These are phyloP conservation scores for Neoascia interrupta DNA, from an alignment of 2,888 invertebrate genomes.

Conservation along the genomic window DNA sequence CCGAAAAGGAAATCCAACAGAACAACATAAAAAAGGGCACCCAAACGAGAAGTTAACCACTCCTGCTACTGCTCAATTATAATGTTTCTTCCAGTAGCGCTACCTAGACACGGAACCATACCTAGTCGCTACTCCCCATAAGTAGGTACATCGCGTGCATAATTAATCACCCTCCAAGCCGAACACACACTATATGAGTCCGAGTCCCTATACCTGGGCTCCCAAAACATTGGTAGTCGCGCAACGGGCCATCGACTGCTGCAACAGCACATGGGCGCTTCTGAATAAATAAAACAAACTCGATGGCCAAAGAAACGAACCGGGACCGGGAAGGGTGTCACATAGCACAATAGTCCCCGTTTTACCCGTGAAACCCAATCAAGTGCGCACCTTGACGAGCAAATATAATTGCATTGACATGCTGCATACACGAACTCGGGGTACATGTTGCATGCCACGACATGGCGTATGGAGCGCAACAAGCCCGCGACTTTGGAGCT, in stretches of 20 bases:
- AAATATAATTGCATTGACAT: slow-evolving; percentile 66
- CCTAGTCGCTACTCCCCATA: slow-evolving; percentile 24
- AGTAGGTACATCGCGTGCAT: slow-evolving; percentile 68
- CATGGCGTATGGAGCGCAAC: slow-evolving; percentile 20
- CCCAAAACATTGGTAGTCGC: slow-evolving; percentile 15
- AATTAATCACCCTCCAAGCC: slow-evolving; percentile 61
- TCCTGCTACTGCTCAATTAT: slow-evolving; percentile 58
- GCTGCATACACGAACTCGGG: slow-evolving; percentile 38
- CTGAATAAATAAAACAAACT: slow-evolving; percentile 64
- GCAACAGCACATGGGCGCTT: slow-evolving; percentile 58
- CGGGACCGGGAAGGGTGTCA: slow-evolving; percentile 4
- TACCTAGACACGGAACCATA: slow-evolving; percentile 52
- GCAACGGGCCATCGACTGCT: slow-evolving; percentile 20
- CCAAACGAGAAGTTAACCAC: slow-evolving; percentile 19
- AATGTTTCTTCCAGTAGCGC: slow-evolving; percentile 37
- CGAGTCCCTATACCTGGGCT: slow-evolving; percentile 5
- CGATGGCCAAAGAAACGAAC: background rate
- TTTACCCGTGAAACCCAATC: slow-evolving; percentile 54
- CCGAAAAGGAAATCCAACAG: slow-evolving; percentile 43
- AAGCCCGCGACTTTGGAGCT: slow-evolving; percentile 40
- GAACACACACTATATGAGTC: slow-evolving; percentile 21
- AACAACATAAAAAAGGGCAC: slow-evolving; percentile 35
- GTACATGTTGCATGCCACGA: slow-evolving; percentile 50
- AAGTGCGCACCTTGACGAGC: slow-evolving; percentile 68
- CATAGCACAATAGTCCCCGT: slow-evolving; percentile 36